A percentile compares a stretch with the other conserved stretches of the same genome.
phyloP scores from a whole-genome alignment of 1,140 invertebrate species.

The Procambarus virginalis region DNA sequence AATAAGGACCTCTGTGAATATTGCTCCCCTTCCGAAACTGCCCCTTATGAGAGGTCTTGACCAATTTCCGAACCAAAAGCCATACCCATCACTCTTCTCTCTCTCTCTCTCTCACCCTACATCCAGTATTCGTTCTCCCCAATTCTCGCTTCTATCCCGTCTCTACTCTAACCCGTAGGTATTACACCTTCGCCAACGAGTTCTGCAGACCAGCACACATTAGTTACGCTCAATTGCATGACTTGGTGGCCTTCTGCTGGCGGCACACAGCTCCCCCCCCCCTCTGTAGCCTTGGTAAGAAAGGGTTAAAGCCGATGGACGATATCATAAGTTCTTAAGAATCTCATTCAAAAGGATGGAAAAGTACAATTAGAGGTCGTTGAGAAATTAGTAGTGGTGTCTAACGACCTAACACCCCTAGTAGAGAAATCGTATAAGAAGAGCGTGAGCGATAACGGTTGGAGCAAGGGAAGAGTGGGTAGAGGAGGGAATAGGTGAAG shows the following conservation, averaged over 20 bases:
- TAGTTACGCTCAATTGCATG: background rate
- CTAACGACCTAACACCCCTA: conserved; percentile 11
- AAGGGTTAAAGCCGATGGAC: conserved; percentile 27
- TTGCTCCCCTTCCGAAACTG: too few relatives aligned
- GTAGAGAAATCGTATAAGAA: conserved; percentile 11
- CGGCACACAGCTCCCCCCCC: background rate
- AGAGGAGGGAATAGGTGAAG: background rate
- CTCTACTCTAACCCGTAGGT: background rate
- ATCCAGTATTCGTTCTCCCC: background rate
- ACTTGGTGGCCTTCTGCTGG: background rate
- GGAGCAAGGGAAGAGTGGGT: background rate
- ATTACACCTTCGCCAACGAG: background rate
- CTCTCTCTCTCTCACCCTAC: background rate
- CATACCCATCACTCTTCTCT: too few relatives aligned
- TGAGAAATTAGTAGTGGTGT: conserved; percentile 45
- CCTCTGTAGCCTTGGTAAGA: background rate
- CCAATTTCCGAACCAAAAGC: too few relatives aligned
- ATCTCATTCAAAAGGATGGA: conserved; percentile 37
- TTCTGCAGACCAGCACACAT: background rate
- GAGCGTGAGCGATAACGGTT: conserved; percentile 25
- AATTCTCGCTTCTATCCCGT: background rate
- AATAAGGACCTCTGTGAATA: too few relatives aligned
- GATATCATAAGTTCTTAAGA: conserved; percentile 6
- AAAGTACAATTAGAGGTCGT: conserved; percentile 61
- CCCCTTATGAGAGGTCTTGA: too few relatives aligned